phyloP scores from a whole-genome alignment of 2,797 vertebrate genomes.

The Megalops cyprinoides region DNA sequence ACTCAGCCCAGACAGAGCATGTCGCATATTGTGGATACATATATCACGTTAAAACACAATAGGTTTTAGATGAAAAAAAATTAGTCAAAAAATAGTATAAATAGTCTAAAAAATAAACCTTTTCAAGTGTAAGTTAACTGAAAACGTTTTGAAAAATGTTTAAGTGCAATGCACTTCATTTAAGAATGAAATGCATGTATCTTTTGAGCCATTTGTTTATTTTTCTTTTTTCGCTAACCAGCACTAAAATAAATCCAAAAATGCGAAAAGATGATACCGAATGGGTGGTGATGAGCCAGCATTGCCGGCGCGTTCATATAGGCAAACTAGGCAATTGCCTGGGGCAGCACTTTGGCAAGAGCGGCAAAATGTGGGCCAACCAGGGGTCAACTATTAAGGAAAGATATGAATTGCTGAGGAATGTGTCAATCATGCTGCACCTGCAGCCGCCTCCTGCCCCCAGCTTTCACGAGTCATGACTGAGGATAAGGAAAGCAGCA shows the following conservation, averaged over 20 bases:
- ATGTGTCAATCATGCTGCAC: too few relatives aligned
- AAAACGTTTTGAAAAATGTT: not conserved
- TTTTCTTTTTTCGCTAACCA: not conserved
- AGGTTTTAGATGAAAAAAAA: not conserved
- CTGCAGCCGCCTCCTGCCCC: too few relatives aligned
- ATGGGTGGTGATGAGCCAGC: not conserved
- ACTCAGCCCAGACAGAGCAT: not conserved
- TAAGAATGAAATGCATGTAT: not conserved
- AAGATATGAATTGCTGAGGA: too few relatives aligned
- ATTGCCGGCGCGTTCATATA: too few relatives aligned
- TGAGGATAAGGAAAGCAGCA: too few relatives aligned
- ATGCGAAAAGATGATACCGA: not conserved
- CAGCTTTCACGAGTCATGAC: too few relatives aligned
- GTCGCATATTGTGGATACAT: not conserved
- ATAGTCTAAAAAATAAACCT: not conserved
- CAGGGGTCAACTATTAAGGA: too few relatives aligned
- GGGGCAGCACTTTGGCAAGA: too few relatives aligned
- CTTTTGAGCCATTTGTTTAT: not conserved
- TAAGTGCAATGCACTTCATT: not conserved
- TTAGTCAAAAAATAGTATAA: too few relatives aligned
- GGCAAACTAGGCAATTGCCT: too few relatives aligned
- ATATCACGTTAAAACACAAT: not conserved
- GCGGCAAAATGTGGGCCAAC: too few relatives aligned
- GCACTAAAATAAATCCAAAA: conserved; percentile 6
- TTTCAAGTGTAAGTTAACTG: not conserved